These are phyloP conservation scores for Julus scandinavius DNA, from an alignment of 2,888 invertebrate species.

Conservation along the genomic window DNA sequence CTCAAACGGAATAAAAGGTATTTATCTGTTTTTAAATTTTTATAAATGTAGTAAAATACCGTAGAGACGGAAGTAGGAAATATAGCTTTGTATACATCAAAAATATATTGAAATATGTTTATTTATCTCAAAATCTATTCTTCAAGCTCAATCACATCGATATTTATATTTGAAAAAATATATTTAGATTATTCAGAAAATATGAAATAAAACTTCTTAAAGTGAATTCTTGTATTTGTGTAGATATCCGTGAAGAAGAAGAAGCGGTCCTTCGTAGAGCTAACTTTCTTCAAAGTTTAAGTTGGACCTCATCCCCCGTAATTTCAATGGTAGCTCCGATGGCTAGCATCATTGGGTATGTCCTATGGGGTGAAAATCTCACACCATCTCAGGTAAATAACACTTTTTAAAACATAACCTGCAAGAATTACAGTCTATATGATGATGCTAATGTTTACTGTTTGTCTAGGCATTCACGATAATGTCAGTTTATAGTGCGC, in stretches of 20 bases:
- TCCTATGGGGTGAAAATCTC: constrained; percentile 70
- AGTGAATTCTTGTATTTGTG: not conserved
- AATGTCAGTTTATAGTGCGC: constrained; percentile 51
- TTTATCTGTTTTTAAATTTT: not conserved
- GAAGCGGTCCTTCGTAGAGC: constrained; percentile 69
- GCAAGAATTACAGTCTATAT: not conserved
- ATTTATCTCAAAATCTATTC: no score
- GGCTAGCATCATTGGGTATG: constrained; percentile 71
- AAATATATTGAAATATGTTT: no score
- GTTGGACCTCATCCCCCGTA: constrained; percentile 71
- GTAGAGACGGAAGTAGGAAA: no score
- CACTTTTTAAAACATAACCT: not conserved
- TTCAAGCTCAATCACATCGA: not conserved
- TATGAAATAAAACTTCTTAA: not conserved
- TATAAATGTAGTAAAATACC: no score
- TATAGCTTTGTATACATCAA: no score
- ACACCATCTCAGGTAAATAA: constrained; percentile 71
- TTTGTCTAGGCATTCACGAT: constrained; percentile 53
- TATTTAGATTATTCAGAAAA: not conserved
- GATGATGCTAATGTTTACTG: not conserved
- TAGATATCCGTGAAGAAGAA: constrained; percentile 71
- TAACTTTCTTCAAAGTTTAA: constrained; percentile 72
- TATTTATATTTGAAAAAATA: not conserved
- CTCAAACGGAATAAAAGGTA: constrained; percentile 65
- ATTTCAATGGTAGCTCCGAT: constrained; percentile 73